phyloP scores from a whole-genome alignment of 23 tunicate genomes.

The Clavelina lepadiformis region DNA sequence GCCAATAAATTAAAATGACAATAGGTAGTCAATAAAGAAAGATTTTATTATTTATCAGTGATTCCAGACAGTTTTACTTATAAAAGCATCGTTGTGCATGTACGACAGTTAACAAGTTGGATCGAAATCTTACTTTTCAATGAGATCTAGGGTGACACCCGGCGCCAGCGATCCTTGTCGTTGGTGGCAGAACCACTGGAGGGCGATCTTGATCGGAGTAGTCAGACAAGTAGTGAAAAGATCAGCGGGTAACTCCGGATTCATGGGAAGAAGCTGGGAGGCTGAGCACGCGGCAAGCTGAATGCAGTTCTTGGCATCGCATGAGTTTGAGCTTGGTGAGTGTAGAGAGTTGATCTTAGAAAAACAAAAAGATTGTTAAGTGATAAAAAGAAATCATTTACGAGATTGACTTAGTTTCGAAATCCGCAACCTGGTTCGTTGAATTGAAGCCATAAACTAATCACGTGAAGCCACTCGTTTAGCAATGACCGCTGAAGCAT shows the following conservation, averaged over 20 bases:
- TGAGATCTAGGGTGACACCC: constrained; percentile 57
- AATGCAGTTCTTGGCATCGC: constrained; percentile 77
- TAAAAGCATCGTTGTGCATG: no score
- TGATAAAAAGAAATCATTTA: neutral
- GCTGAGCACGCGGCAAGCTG: constrained; percentile 90
- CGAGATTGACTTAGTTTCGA: neutral
- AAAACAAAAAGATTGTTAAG: no score
- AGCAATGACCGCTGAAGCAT: no score
- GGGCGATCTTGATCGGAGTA: constrained; percentile 92
- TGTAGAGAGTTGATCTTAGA: constrained; percentile 40
- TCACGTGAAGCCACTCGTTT: no score
- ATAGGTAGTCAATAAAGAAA: neutral
- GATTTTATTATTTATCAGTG: neutral
- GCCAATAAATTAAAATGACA: neutral
- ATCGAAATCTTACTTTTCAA: constrained; percentile 69
- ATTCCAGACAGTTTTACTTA: neutral
- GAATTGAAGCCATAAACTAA: no score
- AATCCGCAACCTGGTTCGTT: no score
- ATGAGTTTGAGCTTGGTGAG: constrained; percentile 30
- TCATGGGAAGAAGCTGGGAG: constrained; percentile 86
- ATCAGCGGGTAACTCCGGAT: constrained; percentile 93
- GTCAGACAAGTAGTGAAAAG: constrained; percentile 92
- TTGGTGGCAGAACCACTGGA: constrained; percentile 92
- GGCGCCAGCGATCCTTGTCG: constrained; percentile 68
- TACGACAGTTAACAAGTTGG: no score